phyloP scores from a whole-genome alignment of 2,888 invertebrate genomes.

The Eupithecia insigniata region DNA sequence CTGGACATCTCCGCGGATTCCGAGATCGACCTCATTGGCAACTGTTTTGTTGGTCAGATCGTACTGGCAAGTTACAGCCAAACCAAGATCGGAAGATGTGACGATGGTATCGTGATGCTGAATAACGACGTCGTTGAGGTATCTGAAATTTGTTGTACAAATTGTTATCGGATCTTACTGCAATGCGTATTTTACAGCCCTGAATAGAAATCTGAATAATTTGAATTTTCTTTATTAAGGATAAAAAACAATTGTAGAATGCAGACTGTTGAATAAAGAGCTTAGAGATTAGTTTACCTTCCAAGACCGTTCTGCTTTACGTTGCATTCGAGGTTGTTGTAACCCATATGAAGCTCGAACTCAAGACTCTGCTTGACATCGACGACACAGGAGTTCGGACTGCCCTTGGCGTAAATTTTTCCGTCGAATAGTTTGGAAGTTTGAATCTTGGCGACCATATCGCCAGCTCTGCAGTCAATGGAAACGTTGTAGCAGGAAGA shows the following conservation, averaged over 20 bases:
- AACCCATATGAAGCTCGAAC: slow-evolving; percentile 96
- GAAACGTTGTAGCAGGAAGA: slow-evolving; percentile 97
- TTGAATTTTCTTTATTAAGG: no score
- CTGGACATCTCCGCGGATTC: slow-evolving; percentile 94
- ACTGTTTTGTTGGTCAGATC: slow-evolving; percentile 97
- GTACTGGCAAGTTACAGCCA: slow-evolving; percentile 97
- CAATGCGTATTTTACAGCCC: background rate
- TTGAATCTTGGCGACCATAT: slow-evolving; percentile 96
- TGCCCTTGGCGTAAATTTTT: slow-evolving; percentile 97
- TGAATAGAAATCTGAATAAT: background rate
- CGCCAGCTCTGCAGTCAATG: slow-evolving; percentile 95
- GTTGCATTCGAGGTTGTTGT: slow-evolving; percentile 96
- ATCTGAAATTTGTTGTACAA: slow-evolving; percentile 68
- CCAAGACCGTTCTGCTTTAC: slow-evolving; percentile 95
- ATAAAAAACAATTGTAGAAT: no score
- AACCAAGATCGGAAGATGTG: slow-evolving; percentile 95
- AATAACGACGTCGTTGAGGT: slow-evolving; percentile 96
- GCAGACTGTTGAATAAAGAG: no score
- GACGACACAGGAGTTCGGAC: slow-evolving; percentile 95
- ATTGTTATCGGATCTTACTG: slow-evolving; percentile 19
- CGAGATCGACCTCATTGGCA: slow-evolving; percentile 95
- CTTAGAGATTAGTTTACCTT: slow-evolving; percentile 71
- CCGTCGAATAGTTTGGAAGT: slow-evolving; percentile 97
- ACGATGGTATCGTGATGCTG: slow-evolving; percentile 98
- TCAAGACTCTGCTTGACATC: slow-evolving; percentile 94